These are phyloP conservation scores for Halcyon badia DNA, from an alignment of 2,797 vertebrate species.

Conservation along the genomic window DNA sequence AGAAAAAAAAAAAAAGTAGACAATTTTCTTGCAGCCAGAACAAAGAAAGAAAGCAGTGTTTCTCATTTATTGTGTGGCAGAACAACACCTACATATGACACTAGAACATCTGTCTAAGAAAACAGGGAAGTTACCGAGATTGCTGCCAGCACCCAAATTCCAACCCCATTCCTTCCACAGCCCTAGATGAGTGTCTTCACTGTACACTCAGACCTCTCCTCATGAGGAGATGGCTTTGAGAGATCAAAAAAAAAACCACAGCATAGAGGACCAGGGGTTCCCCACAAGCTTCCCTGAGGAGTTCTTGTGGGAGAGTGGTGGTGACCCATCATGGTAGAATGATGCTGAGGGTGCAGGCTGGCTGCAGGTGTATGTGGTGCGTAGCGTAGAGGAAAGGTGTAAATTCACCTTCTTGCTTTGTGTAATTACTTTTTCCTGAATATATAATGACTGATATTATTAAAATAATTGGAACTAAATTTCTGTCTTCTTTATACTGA, in stretches of 20 bases:
- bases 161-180: rapidly evolving
- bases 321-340: rapidly evolving
- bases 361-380: rapidly evolving
- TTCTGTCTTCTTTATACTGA: neutral
- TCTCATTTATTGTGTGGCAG: neutral
- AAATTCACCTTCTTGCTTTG: neutral
- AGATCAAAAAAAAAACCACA: neutral
- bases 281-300: neutral
- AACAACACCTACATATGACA: neutral
- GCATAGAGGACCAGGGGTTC: neutral
- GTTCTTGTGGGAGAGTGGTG: neutral
- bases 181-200: neutral
- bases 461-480: neutral
- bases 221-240: neutral
- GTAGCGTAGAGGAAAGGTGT: neutral
- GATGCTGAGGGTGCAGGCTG: neutral
- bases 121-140: neutral
- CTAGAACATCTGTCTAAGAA: neutral
- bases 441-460: neutral
- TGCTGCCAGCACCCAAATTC: neutral
- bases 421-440: neutral
- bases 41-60: neutral
- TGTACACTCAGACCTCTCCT: rapidly evolving
- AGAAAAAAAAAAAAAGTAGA: rapidly evolving
- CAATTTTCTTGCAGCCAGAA: neutral